Evolutionary conservation across 2,888 invertebrate species (phyloP), one percentile per base, ranked within the genome.

Genomic region (Oscheius sp.): DNA sequence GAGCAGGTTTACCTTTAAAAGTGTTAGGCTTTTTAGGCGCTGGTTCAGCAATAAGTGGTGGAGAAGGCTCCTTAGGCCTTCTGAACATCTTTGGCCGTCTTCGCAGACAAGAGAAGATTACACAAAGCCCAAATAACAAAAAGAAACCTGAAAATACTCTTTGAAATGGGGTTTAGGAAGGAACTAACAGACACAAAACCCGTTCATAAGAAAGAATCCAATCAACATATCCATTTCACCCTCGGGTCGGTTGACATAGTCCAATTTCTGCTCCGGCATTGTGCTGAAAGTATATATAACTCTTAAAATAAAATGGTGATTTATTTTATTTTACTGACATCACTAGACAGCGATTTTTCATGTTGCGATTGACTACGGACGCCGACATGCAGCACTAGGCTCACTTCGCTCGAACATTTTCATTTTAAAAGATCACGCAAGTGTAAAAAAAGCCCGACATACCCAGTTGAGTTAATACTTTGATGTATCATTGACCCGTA

Each of bases 131-230:
- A 73, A 86, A 86, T 16, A 82, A 68, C 9, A 86, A 76, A 76
- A 86, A 86, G 76, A 86, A 86, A 6, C 80, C 86, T 85, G 78
- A 49, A 79, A 72, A n/a, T 52, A 18, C n/a, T n/a, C n/a, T n/a
- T n/a, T n/a, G n/a, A n/a, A n/a, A n/a, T n/a, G n/a, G n/a, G n/a
- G n/a, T n/a, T n/a, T n/a, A n/a, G 29, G 7, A 29, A 53, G 1
- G 3, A 59, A 79, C 84, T 78, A 49, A 85, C 85, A 82, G 41
- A 86, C 80, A 68, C 86, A 87, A 43, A 85, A 75, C 41, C 86
- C 86, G 56, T 87, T 87, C 87, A 87, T 87, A 16, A 87, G 69
- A 52, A 87, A 87, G 73, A 87, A 87, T 16, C 81, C 87, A 27
- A 86, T 77, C 63, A 87, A 80, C 87, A 87, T 87, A 61, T 85